Evolutionary conservation across 2,797 vertebrate species (phyloP).

Genomic region (Mus spretus): DNA sequence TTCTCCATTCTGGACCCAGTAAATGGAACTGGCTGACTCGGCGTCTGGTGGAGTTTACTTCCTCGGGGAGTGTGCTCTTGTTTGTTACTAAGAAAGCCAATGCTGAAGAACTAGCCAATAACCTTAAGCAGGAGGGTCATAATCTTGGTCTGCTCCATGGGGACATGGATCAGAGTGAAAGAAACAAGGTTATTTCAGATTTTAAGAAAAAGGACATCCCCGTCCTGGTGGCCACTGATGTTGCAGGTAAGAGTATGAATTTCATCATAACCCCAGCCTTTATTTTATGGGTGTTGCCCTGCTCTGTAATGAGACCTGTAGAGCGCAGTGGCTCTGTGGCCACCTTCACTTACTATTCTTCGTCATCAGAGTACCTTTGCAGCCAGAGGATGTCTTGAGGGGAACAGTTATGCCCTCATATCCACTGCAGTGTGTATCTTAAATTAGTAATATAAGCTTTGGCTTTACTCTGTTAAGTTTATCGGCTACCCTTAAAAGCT

Average conservation of each 20-base stretch:
- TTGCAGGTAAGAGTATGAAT: constrained; percentile 92
- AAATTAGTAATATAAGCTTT: not conserved
- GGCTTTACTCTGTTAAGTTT: constrained; percentile 16
- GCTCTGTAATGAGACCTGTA: not conserved
- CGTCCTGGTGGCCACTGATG: constrained; percentile 97
- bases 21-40: constrained; percentile 98
- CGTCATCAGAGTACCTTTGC: not conserved
- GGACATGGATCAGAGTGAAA: constrained; percentile 99
- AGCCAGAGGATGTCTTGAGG: not conserved
- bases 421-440: not conserved
- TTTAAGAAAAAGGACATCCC: constrained; percentile 98
- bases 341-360: not conserved
- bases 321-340: not conserved
- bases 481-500: constrained; percentile 28
- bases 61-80: constrained; percentile 96
- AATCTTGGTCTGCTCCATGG: constrained; percentile 97
- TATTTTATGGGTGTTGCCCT: not conserved
- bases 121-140: constrained; percentile 96
- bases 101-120: constrained; percentile 96
- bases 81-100: constrained; percentile 99
- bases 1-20: constrained; percentile 92
- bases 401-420: not conserved
- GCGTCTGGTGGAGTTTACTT: constrained; percentile 97
- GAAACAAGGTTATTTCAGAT: constrained; percentile 99
- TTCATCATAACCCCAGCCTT: not conserved